Evolutionary conservation across 1,140 invertebrate species (phyloP).

Genomic region (Drepana arcuata): DNA sequence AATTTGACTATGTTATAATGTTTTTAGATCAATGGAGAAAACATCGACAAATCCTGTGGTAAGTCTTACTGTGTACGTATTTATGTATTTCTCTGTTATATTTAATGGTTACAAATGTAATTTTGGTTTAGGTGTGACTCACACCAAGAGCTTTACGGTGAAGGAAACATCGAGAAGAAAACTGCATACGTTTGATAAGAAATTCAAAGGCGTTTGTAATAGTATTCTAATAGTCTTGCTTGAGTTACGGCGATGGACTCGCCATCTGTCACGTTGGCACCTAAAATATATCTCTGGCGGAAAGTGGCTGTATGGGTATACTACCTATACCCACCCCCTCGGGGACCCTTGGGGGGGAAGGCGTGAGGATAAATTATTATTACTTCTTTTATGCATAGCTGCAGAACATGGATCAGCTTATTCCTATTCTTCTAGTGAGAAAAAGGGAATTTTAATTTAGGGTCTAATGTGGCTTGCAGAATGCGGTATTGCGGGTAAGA

Average conservation of each 20-base stretch:
- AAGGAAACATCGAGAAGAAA: background rate
- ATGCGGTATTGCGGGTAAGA: slow-evolving; percentile 63
- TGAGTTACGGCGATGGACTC: too few relatives aligned
- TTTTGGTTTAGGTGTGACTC: background rate
- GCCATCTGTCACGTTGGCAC: too few relatives aligned
- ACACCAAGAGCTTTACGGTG: background rate
- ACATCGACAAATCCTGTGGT: slow-evolving; percentile 32
- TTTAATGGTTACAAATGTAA: too few relatives aligned
- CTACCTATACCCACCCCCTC: too few relatives aligned
- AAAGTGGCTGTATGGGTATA: background rate
- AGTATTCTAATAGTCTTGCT: background rate
- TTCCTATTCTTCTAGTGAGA: background rate
- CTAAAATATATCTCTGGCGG: background rate
- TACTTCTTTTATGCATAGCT: background rate
- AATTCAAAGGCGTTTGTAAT: background rate
- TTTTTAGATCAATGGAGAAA: slow-evolving; percentile 14
- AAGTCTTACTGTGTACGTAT: slow-evolving; percentile 8
- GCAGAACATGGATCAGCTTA: background rate
- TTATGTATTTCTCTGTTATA: background rate
- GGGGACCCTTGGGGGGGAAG: too few relatives aligned
- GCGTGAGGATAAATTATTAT: background rate
- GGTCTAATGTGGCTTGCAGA: slow-evolving; percentile 33
- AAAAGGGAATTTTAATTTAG: background rate
- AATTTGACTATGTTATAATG: background rate
- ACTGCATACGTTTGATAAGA: background rate